Conservation (phyloP, 2,888 invertebrate species). For the Machimus atricapillus region DNA sequence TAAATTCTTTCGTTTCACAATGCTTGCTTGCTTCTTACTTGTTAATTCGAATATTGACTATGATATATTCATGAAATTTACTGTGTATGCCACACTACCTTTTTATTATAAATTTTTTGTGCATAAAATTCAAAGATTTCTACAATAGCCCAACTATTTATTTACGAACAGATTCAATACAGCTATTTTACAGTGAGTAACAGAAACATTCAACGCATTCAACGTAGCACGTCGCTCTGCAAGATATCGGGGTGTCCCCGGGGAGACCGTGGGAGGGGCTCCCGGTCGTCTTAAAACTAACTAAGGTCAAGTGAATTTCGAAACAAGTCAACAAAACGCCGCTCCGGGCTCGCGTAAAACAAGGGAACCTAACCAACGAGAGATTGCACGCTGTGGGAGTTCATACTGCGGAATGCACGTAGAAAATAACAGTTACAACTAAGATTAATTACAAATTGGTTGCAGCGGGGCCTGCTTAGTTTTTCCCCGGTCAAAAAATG, state of each 20-base stretch:
- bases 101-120: conserved; percentile 11
- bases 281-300: background rate
- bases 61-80: conserved; percentile 16
- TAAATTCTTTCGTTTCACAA: conserved; percentile 29
- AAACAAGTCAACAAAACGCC: background rate
- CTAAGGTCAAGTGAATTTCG: background rate
- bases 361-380: conserved; percentile 5
- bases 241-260: background rate
- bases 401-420: background rate
- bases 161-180: conserved; percentile 32
- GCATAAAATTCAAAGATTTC: conserved; percentile 32
- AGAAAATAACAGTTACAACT: conserved; percentile 10
- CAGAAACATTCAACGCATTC: background rate
- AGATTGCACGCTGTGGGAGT: conserved; percentile 10
- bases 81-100: conserved; percentile 9
- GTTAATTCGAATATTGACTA: conserved; percentile 4
- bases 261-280: background rate
- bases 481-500: conserved; percentile 61
- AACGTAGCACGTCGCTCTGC: background rate
- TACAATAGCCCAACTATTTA: conserved; percentile 32
- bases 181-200: conserved; percentile 28
- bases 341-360: background rate
- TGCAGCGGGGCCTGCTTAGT: conserved; percentile 29
- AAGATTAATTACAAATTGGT: background rate
- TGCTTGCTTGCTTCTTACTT: conserved; percentile 2